These are phyloP conservation scores for Campoplex capitator DNA, from an alignment of 2,888 invertebrate species.

Conservation along the genomic window DNA sequence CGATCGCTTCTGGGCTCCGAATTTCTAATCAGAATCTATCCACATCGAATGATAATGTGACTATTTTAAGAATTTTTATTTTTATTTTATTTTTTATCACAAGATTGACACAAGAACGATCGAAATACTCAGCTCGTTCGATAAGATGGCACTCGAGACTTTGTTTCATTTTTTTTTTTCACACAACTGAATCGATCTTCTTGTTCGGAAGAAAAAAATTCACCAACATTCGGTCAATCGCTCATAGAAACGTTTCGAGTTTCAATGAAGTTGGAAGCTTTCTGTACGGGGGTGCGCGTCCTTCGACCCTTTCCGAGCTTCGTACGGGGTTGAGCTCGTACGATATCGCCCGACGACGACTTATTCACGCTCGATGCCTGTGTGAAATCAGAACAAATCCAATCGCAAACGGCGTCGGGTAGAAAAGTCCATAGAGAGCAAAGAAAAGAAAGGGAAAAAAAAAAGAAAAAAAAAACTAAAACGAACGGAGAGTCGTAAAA, in stretches of 20 bases:
- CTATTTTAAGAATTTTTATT: constrained; percentile 23
- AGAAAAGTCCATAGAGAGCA: constrained; percentile 54
- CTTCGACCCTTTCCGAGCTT: constrained; percentile 38
- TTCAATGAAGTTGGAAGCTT: constrained; percentile 32
- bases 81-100: background rate
- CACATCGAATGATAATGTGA: constrained; percentile 1
- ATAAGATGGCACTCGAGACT: background rate
- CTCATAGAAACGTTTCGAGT: constrained; percentile 47
- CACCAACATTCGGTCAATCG: constrained; percentile 57
- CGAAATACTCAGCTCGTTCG: background rate
- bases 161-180: background rate
- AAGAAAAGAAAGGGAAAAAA: no score
- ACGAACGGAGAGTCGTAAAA: constrained; percentile 81
- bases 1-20: constrained; percentile 33
- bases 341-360: constrained; percentile 54
- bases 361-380: constrained; percentile 73
- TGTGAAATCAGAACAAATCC: constrained; percentile 82
- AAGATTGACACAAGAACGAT: background rate
- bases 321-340: constrained; percentile 55
- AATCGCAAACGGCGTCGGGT: constrained; percentile 74
- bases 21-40: constrained; percentile 27
- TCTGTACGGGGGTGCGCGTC: background rate
- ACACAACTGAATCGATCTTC: constrained; percentile 41
- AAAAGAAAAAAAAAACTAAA: constrained; percentile 50
- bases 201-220: constrained; percentile 30